Evolutionary conservation across 1,140 invertebrate genomes (phyloP).

Genomic region (Drosophila orosa): DNA sequence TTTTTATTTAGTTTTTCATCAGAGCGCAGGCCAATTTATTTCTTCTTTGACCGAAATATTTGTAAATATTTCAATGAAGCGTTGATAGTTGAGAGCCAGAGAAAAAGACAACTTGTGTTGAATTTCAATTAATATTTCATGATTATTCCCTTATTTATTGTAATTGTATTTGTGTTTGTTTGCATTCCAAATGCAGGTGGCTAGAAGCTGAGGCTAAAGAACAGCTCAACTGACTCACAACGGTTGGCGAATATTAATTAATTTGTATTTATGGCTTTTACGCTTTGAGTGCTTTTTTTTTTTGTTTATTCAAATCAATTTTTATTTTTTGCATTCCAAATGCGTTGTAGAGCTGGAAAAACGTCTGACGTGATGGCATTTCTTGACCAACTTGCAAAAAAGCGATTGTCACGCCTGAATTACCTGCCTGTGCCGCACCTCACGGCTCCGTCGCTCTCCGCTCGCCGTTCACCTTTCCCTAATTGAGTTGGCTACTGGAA

Average conservation of each 20-base stretch:
- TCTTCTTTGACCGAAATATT: slow-evolving; percentile 14
- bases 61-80: slow-evolving; percentile 27
- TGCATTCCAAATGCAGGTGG: slow-evolving; percentile 21
- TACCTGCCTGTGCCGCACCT: slow-evolving; percentile 27
- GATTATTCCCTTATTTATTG: slow-evolving; percentile 15
- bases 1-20: slow-evolving; percentile 23
- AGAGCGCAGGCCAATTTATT: slow-evolving; percentile 16
- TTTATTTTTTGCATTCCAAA: slow-evolving; percentile 28
- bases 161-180: slow-evolving; percentile 7
- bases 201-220: slow-evolving; percentile 15
- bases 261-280: slow-evolving; percentile 20
- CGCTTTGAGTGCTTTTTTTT: background rate
- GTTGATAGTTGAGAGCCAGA: slow-evolving; percentile 6
- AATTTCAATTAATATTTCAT: slow-evolving; percentile 23
- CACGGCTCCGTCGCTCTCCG: background rate
- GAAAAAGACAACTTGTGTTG: slow-evolving; percentile 8
- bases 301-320: background rate
- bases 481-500: slow-evolving; percentile 50
- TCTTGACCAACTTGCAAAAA: slow-evolving; percentile 46
- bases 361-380: slow-evolving; percentile 65
- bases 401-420: slow-evolving; percentile 40
- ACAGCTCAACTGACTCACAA: slow-evolving; percentile 29
- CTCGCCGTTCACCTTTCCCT: slow-evolving; percentile 20
- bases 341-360: slow-evolving; percentile 24
- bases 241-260: slow-evolving; percentile 32